A percentile compares a stretch with the other conserved stretches of the same genome.
phyloP scores from a whole-genome alignment of 2,888 invertebrate genomes.

The Sarcophaga caerulescens region DNA sequence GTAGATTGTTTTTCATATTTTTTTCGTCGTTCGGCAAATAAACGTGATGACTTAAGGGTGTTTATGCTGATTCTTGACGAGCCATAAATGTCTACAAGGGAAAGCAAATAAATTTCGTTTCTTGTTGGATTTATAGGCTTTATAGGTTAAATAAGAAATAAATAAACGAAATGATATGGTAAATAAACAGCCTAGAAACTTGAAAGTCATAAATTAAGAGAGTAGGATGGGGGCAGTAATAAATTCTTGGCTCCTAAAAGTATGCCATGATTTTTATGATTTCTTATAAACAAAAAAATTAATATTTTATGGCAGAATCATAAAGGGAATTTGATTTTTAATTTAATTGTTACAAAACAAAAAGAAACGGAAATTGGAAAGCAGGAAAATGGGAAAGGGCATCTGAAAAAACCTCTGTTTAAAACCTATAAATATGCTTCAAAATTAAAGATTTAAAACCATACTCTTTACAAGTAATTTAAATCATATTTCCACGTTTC shows the following conservation, averaged over 20 bases:
- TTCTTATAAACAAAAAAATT: neutral
- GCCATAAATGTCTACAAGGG: neutral
- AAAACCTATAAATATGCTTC: no score
- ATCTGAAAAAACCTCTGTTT: no score
- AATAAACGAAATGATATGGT: neutral
- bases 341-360: no score
- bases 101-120: neutral
- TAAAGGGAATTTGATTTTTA: neutral
- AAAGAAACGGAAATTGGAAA: no score
- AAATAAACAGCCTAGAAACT: neutral
- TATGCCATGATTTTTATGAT: slow-evolving; percentile 1
- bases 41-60: neutral
- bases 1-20: no score
- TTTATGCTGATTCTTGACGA: neutral
- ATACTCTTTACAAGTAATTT: no score
- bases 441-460: no score
- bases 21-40: no score
- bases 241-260: slow-evolving; percentile 5
- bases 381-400: no score
- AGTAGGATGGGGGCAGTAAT: neutral
- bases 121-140: neutral
- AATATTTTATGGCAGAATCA: neutral
- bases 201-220: neutral
- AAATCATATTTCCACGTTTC: no score
- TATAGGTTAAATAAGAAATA: neutral